Evolutionary conservation across 2,797 vertebrate genomes (phyloP).

Genomic region (Gymnopithys bicolor): DNA sequence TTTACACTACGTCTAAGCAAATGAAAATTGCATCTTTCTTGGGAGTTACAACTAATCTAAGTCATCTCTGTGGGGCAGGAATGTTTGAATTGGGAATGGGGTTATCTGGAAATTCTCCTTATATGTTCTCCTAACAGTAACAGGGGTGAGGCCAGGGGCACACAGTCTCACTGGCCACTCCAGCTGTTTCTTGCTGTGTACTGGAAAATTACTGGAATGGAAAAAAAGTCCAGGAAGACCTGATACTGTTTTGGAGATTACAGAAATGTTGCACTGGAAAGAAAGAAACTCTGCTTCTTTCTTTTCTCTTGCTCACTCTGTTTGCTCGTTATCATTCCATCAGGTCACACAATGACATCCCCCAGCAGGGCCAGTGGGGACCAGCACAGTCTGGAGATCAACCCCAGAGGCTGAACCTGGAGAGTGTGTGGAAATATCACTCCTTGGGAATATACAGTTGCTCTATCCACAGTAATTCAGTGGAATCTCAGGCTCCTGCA

Average conservation of each 20-base stretch:
- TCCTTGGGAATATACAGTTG: neutral
- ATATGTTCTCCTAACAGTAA: neutral
- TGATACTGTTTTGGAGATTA: neutral
- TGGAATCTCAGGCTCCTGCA: neutral
- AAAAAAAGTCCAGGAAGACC: neutral
- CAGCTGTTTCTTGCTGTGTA: neutral
- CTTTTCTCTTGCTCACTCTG: neutral
- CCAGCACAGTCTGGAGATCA: neutral
- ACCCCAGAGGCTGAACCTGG: accelerated
- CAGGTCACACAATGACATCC: neutral
- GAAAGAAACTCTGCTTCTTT: neutral
- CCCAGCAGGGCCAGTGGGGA: neutral
- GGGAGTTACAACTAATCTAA: neutral
- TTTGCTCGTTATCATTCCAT: neutral
- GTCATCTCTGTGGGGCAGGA: neutral
- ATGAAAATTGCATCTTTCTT: neutral
- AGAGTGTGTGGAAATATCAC: accelerated
- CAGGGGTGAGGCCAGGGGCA: neutral
- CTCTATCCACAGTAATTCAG: neutral
- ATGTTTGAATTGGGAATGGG: neutral
- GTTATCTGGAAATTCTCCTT: neutral
- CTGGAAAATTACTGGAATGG: neutral
- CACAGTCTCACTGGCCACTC: neutral
- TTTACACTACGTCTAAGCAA: neutral
- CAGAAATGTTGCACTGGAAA: neutral